phyloP scores from a whole-genome alignment of 2,113 vertebrate species.

The Chamaetylas fuelleborni region DNA sequence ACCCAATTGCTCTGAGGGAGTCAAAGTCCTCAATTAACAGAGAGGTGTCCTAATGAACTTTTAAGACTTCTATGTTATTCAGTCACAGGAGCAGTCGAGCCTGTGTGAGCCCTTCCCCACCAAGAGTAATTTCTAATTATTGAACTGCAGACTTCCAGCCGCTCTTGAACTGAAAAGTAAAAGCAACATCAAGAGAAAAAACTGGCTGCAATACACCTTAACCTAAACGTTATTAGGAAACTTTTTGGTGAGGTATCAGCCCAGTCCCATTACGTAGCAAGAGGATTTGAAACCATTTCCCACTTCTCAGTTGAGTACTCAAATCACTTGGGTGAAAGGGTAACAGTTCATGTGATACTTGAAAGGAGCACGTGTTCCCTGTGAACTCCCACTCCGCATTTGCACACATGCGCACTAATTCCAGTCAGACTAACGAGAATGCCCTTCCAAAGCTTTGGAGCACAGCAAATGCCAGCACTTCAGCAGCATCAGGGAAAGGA shows the following conservation, averaged over 20 bases:
- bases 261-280: neutral
- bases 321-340: neutral
- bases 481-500: neutral
- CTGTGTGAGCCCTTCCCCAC: neutral
- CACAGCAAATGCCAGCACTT: neutral
- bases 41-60: neutral
- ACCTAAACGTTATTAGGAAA: neutral
- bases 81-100: neutral
- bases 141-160: neutral
- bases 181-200: neutral
- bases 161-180: neutral
- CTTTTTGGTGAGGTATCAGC: neutral
- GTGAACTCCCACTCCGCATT: neutral
- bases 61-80: neutral
- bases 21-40: neutral
- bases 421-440: neutral
- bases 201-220: neutral
- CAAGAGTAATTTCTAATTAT: neutral
- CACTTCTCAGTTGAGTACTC: neutral
- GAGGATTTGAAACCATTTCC: neutral
- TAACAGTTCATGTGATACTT: neutral
- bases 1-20: neutral
- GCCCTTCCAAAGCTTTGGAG: neutral
- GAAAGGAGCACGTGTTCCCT: neutral
- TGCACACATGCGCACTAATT: neutral